Evolutionary conservation across 1,140 invertebrate species (phyloP), one percentile per base, ranked within the genome.

Genomic region (Teleogryllus occipitalis): DNA sequence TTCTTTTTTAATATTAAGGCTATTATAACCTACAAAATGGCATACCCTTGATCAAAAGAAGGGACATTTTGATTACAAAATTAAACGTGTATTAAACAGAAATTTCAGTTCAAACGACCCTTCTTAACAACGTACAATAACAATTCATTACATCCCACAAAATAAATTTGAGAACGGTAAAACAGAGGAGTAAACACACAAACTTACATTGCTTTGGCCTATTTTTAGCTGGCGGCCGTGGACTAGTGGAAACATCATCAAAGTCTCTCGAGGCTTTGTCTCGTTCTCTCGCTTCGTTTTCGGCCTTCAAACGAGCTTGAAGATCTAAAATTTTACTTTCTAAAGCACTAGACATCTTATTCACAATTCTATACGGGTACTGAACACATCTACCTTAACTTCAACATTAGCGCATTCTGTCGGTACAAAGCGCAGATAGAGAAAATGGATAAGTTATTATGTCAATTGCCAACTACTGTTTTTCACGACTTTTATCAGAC

Each of bases 241-340:
- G 78, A 81, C 78, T 81, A 47, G 74, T 22, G n/a, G 78, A 47
- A 46, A 79, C 49, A 54, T 75, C 47, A 48, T 47, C 79, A 10
- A 81, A 79, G 47, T 79, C 76, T 48, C 79, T 79, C n/a, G 78
- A 74, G 22, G 79, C n/a, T 49, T 76, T 81, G 75, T 81, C 80
- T 47, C 74, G 79, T 8, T 79, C 76, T 46, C 78, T 79, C 8
- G 78, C 72, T 79, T 79, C 78, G 72, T 79, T 81, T 79, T 81
- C 80, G 46, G 80, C 80, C 46, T 76, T 54, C 27, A 81, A 47
- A 47, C 80, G 54, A 0, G 80, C 77, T 79, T 81, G 74, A 73
- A 81, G 80, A 65, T 81, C 78, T 75, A 48, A 76, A 76, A 81
- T 81, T 79, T 81, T 81, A 77, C 80, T 81, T 73, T 81, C 80